Evolutionary conservation across 2,888 invertebrate genomes (phyloP).

Genomic region (Melipona beecheii): DNA sequence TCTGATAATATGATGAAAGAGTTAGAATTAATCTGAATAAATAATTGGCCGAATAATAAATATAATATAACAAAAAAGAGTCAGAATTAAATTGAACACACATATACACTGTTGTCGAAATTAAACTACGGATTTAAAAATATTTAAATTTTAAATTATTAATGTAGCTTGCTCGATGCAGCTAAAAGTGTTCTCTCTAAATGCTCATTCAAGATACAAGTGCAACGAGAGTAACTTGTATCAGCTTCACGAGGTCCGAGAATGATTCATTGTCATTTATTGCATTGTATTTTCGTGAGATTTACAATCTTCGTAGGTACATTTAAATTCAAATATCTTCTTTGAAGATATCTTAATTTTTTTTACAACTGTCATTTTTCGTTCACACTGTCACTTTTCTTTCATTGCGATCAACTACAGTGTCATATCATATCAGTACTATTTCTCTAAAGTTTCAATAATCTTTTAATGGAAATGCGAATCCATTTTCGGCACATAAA

Average conservation of each 20-base stretch:
- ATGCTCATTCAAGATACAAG: slow-evolving; percentile 18
- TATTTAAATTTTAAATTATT: background rate
- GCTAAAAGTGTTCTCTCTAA: background rate
- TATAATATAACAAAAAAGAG: too few relatives aligned
- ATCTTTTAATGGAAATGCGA: too few relatives aligned
- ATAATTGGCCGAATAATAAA: too few relatives aligned
- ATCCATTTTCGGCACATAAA: background rate
- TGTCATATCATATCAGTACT: too few relatives aligned
- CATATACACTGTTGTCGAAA: background rate
- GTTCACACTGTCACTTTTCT: background rate
- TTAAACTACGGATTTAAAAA: too few relatives aligned
- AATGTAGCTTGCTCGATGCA: background rate
- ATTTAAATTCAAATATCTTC: slow-evolving; percentile 12
- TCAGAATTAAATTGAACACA: too few relatives aligned
- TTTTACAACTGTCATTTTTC: background rate
- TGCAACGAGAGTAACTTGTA: background rate
- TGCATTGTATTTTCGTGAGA: slow-evolving; percentile 36
- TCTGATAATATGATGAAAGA: background rate
- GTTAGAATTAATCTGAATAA: too few relatives aligned
- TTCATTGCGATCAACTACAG: too few relatives aligned
- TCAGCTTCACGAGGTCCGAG: slow-evolving; percentile 3
- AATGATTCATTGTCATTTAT: slow-evolving; percentile 17
- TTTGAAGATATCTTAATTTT: background rate
- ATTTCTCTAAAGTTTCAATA: too few relatives aligned
- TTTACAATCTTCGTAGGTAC: slow-evolving; percentile 30